Percentiles rank a stretch among this genome's conserved stretches.
phyloP scores from a whole-genome alignment of 2,797 vertebrate species.

The Ibycter americanus region DNA sequence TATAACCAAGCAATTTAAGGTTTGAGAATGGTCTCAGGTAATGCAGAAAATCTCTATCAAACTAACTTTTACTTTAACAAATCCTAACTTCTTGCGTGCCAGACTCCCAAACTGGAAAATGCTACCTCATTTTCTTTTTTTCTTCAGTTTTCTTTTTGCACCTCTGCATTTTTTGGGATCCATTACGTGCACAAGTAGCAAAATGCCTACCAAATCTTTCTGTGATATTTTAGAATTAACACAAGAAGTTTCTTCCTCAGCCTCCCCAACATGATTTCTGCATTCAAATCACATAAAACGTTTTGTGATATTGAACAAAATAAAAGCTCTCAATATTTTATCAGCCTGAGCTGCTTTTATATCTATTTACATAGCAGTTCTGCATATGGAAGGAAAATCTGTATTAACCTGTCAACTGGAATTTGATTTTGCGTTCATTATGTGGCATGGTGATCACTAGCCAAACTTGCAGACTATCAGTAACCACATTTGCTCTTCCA shows the following conservation, averaged over 20 bases:
- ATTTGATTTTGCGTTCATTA: background rate
- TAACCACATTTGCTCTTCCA: background rate
- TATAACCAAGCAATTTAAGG: background rate
- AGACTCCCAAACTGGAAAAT: background rate
- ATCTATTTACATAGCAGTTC: background rate
- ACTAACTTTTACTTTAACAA: background rate
- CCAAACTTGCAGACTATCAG: too few relatives aligned
- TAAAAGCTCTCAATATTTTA: background rate
- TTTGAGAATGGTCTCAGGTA: background rate
- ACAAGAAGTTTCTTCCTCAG: background rate
- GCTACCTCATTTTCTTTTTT: too few relatives aligned
- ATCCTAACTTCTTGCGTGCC: background rate
- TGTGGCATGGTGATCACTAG: background rate
- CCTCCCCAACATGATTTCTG: background rate
- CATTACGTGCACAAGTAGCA: background rate
- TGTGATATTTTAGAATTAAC: background rate
- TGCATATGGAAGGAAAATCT: background rate
- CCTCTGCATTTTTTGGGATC: background rate
- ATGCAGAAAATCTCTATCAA: background rate
- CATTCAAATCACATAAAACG: background rate
- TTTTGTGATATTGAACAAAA: background rate
- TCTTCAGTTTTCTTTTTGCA: background rate
- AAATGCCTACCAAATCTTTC: background rate
- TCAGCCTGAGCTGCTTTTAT: background rate
- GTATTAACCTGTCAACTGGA: background rate